phyloP scores from a whole-genome alignment of 2,888 invertebrate genomes.

The Operophtera brumata region DNA sequence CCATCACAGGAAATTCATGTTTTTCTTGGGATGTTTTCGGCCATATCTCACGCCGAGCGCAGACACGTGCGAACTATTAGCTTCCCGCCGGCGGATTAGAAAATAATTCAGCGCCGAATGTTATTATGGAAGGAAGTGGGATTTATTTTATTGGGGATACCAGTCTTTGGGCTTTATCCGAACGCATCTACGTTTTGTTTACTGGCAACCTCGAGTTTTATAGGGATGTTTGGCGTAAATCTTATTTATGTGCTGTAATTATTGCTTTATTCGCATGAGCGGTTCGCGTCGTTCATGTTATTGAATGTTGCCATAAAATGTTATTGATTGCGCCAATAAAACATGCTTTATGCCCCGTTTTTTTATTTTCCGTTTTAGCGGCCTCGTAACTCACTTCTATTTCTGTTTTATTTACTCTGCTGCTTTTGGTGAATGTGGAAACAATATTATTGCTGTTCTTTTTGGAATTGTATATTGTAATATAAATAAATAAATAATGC shows the following conservation, averaged over 20 bases:
- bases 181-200: slow-evolving; percentile 62
- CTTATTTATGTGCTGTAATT: slow-evolving; percentile 75
- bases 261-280: slow-evolving; percentile 74
- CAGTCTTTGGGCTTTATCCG: slow-evolving; percentile 72
- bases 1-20: slow-evolving; percentile 70
- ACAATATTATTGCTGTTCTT: neutral
- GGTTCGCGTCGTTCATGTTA: slow-evolving; percentile 66
- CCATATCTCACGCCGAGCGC: slow-evolving; percentile 69
- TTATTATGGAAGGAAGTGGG: slow-evolving; percentile 74
- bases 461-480: too few species aligned
- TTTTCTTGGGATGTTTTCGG: slow-evolving; percentile 76
- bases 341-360: slow-evolving; percentile 63
- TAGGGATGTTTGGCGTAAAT: slow-evolving; percentile 64
- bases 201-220: slow-evolving; percentile 68
- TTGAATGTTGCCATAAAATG: slow-evolving; percentile 76
- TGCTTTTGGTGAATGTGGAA: slow-evolving; percentile 1
- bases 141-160: slow-evolving; percentile 73
- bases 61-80: slow-evolving; percentile 80
- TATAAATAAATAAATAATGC: too few species aligned
- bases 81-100: slow-evolving; percentile 75
- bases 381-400: slow-evolving; percentile 49
- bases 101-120: slow-evolving; percentile 79
- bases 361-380: slow-evolving; percentile 61
- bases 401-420: slow-evolving; percentile 33
- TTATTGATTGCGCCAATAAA: slow-evolving; percentile 75